Percentiles rank a stretch among this genome's conserved stretches.
Conservation (phyloP, 2,797 vertebrate species). For the Eleutherodactylus coqui region DNA sequence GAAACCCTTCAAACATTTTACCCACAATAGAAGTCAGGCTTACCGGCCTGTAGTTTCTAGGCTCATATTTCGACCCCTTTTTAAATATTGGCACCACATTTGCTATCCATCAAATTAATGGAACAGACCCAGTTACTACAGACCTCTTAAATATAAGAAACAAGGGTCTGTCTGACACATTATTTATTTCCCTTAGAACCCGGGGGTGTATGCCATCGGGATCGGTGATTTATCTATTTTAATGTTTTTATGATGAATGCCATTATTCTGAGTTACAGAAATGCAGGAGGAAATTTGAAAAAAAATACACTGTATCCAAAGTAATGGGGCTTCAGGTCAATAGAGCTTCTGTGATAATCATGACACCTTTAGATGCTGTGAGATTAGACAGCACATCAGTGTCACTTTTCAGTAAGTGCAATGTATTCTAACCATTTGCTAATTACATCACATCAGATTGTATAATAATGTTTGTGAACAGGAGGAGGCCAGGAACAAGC, state of each 20-base stretch:
- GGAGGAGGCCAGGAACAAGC: conserved; percentile 17
- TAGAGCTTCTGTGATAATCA: neutral
- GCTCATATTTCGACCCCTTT: too few species aligned
- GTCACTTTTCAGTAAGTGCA: neutral
- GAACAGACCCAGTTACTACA: too few species aligned
- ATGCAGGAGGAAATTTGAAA: neutral
- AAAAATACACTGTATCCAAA: neutral
- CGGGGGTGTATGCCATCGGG: too few species aligned
- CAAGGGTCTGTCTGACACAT: too few species aligned
- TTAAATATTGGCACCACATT: too few species aligned
- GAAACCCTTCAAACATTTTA: too few species aligned
- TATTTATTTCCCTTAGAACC: too few species aligned
- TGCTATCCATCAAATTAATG: too few species aligned
- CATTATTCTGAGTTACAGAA: neutral
- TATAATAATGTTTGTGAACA: neutral
- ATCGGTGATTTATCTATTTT: too few species aligned
- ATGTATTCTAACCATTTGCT: conserved; percentile 13
- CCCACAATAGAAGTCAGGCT: too few species aligned
- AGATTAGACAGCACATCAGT: neutral
- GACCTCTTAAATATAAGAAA: too few species aligned
- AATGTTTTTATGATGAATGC: neutral
- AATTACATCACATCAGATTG: conserved; percentile 18
- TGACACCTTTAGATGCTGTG: neutral
- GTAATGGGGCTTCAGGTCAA: neutral
- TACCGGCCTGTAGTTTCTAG: too few species aligned